Percentiles rank a stretch among this genome's conserved stretches.
These are phyloP conservation scores for Lycopodina hypogea DNA, from an alignment of 37 sponge, comb jelly and placozoan species.

Conservation along the genomic window DNA sequence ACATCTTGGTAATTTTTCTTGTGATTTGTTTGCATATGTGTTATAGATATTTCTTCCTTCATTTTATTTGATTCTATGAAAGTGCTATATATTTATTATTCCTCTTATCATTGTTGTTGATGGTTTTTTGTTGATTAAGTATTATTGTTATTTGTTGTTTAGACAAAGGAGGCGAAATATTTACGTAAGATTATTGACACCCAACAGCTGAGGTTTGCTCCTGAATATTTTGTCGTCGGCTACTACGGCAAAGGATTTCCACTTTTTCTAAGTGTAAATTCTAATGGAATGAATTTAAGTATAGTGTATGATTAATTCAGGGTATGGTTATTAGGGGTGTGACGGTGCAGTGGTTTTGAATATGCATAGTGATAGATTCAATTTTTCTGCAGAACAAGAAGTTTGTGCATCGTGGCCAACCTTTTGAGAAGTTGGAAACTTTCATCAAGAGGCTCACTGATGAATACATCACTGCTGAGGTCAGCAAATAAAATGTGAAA, in stretches of 20 bases:
- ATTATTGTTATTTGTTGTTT: not conserved
- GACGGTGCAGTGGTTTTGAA: not conserved
- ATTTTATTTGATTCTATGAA: not conserved
- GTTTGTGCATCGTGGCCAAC: slow-evolving; percentile 76
- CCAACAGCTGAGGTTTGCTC: slow-evolving; percentile 64
- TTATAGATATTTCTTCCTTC: not conserved
- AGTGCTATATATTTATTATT: not conserved
- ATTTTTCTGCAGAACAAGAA: slow-evolving; percentile 67
- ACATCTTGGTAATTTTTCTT: slow-evolving; percentile 58
- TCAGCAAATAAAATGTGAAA: too few species aligned
- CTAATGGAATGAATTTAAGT: too few species aligned
- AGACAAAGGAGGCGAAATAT: slow-evolving; percentile 78
- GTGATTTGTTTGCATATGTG: not conserved
- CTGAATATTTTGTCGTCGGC: slow-evolving; percentile 83
- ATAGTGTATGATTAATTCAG: too few species aligned
- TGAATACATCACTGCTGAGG: slow-evolving; percentile 77
- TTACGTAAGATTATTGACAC: slow-evolving; percentile 58
- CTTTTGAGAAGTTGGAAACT: slow-evolving; percentile 63
- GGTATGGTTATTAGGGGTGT: too few species aligned
- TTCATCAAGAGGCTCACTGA: slow-evolving; percentile 65
- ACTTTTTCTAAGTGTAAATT: slow-evolving; percentile 77
- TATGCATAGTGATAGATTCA: not conserved
- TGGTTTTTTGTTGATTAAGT: too few species aligned
- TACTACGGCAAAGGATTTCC: slow-evolving; percentile 87
- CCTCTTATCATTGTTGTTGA: not conserved